These are phyloP conservation scores for Peromyscus leucopus DNA, from an alignment of 2,113 vertebrate genomes.

Conservation along the genomic window DNA sequence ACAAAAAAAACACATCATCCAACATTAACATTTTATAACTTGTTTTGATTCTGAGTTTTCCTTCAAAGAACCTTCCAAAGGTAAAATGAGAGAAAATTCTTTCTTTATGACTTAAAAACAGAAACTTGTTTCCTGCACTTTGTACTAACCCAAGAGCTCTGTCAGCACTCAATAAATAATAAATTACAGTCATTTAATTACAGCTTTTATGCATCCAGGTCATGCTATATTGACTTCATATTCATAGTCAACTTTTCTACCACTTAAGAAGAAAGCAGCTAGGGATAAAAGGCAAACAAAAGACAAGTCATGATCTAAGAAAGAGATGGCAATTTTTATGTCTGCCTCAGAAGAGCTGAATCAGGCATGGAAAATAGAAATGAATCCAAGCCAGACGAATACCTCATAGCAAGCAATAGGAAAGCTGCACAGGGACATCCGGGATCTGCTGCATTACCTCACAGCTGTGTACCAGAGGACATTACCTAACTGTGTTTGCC, in stretches of 20 bases:
- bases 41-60: slow-evolving; percentile 43
- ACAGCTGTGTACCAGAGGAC: not conserved
- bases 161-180: slow-evolving; percentile 77
- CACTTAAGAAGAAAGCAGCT: slow-evolving; percentile 47
- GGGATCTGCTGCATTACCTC: slow-evolving; percentile 71
- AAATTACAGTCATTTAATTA: slow-evolving; percentile 72
- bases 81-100: slow-evolving; percentile 53
- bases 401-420: slow-evolving; percentile 61
- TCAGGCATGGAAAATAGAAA: slow-evolving; percentile 72
- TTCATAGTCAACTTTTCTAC: slow-evolving; percentile 64
- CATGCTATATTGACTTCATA: slow-evolving; percentile 71
- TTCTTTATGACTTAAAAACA: slow-evolving; percentile 56
- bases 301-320: slow-evolving; percentile 40
- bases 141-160: slow-evolving; percentile 50
- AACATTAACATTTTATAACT: slow-evolving; percentile 53
- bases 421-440: not conserved
- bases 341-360: slow-evolving; percentile 47
- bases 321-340: slow-evolving; percentile 12
- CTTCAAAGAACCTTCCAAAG: slow-evolving; percentile 48
- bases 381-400: slow-evolving; percentile 71
- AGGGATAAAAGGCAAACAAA: slow-evolving; percentile 62
- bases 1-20: not conserved
- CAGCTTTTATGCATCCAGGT: slow-evolving; percentile 55
- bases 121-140: slow-evolving; percentile 58
- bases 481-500: slow-evolving; percentile 63